Evolutionary conservation across 35 echinoderm and acorn worm species (phyloP).

Genomic region (Lytechinus variegatus): DNA sequence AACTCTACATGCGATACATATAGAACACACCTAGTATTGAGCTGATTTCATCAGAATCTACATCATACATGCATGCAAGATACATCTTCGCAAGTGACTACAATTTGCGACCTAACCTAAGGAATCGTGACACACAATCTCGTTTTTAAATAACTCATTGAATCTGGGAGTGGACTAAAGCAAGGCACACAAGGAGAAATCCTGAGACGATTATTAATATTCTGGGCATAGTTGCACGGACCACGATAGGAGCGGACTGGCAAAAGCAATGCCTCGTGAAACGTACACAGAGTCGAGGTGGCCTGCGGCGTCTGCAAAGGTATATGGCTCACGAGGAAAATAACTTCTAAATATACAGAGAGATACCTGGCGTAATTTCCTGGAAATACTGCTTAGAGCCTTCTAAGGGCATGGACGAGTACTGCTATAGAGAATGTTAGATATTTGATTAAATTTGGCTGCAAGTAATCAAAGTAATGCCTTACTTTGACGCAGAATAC

Average conservation of each 20-base stretch:
- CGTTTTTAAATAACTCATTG: not conserved
- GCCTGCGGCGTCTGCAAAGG: not conserved
- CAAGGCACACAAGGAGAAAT: constrained; percentile 42
- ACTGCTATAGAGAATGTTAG: not conserved
- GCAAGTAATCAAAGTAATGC: not conserved
- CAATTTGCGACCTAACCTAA: not conserved
- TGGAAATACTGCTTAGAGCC: not conserved
- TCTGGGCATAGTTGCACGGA: not conserved
- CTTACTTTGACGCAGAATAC: not conserved
- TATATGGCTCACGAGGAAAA: not conserved
- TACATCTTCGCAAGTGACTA: not conserved
- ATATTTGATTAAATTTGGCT: not conserved
- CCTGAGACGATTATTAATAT: constrained; percentile 21
- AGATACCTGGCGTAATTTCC: not conserved
- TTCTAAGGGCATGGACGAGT: not conserved
- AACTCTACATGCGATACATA: not conserved
- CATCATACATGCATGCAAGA: not conserved
- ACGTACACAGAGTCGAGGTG: not conserved
- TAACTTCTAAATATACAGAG: not conserved
- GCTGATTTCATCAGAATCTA: not conserved
- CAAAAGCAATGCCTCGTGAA: not conserved
- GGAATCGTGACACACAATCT: not conserved
- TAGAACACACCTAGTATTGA: not conserved
- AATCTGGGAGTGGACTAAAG: not conserved
- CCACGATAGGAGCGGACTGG: not conserved